Base-by-base conservation (phyloP, 1,140 invertebrate species). In the Drosophila malerkotliana region DNA sequence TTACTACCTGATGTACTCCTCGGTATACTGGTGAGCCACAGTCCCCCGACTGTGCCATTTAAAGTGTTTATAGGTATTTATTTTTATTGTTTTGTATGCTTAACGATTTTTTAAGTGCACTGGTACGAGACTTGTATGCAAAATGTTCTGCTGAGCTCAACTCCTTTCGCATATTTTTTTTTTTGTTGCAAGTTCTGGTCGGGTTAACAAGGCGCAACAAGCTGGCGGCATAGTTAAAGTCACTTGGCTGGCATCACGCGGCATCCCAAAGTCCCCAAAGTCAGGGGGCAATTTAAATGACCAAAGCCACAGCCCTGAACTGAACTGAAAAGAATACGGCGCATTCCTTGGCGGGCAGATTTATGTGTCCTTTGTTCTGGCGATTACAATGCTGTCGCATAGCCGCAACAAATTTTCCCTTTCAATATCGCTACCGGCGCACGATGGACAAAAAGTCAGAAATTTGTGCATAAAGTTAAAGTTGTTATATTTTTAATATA, bases 1-100 rank as follows among this genome's bases (percentile, higher is more conserved):
- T 77, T 53, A 66, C 75, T 47, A 69, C 48, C 67, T 41, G 34
- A 76, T 64, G 72, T 74, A 74, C 73, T 49, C 54, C 21, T 21
- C 21, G 21, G 21, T 21, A 21, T 30, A 12, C 54, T 32, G 58
- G 34, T 32, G 44, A 44, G 45, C 58, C 15, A 2, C 9, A 39
- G 58, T 21, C 21, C 21, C 21, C 21, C 21, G 57, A 44, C 52
- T 87, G 69, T 79, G 82, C 83, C 83, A 87, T 87, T 87, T 87
- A 76, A 88, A 87, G 82, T 87, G 82, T 87, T 87, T 87, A 87
- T 88, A 87, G 82, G 83, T 87, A 87, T 87, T 87, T 87, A 72
- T 76, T 87, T 87, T 88, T 88, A 87, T 87, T 87, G 82, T 87
- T 87, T 88, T 74, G 82, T 87, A 87, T 87, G 83, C 79, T 87